Percentiles rank a stretch among this genome's conserved stretches.
These are phyloP conservation scores for Aphidius ervi DNA, from an alignment of 1,140 invertebrate species.

Conservation along the genomic window DNA sequence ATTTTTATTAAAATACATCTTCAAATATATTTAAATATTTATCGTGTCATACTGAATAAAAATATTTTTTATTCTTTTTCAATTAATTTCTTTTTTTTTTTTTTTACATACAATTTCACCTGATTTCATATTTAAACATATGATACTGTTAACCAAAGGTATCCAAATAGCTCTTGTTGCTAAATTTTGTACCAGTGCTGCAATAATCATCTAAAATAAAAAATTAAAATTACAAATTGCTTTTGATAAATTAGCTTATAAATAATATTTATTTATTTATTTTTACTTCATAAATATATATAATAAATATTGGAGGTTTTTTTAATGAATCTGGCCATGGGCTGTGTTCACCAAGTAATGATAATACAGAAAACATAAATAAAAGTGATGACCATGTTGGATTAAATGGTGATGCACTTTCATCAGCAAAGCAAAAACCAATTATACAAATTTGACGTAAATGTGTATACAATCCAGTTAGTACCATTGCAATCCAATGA, in stretches of 20 bases:
- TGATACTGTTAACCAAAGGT: constrained; percentile 41
- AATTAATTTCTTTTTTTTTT: too few species aligned
- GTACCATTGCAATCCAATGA: constrained; percentile 46
- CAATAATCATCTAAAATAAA: constrained; percentile 42
- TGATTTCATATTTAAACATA: constrained; percentile 43
- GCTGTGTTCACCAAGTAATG: constrained; percentile 46
- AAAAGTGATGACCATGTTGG: constrained; percentile 42
- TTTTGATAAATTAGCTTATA: too few species aligned
- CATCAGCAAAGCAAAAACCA: constrained; percentile 42
- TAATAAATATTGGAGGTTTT: constrained; percentile 44
- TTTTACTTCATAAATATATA: constrained; percentile 51
- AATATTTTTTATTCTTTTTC: too few species aligned
- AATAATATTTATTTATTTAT: too few species aligned
- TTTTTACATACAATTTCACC: constrained; percentile 40
- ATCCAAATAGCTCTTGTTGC: constrained; percentile 43
- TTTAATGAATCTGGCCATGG: constrained; percentile 49
- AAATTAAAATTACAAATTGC: too few species aligned
- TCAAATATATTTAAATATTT: too few species aligned
- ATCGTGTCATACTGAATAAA: too few species aligned
- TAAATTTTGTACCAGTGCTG: constrained; percentile 46
- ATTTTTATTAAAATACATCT: too few species aligned
- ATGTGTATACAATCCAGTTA: constrained; percentile 46
- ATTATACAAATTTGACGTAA: constrained; percentile 48
- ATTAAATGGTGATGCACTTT: constrained; percentile 32
- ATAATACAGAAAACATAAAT: constrained; percentile 45